phyloP scores from a whole-genome alignment of 2,113 vertebrate genomes.

The Apodemus sylvaticus region DNA sequence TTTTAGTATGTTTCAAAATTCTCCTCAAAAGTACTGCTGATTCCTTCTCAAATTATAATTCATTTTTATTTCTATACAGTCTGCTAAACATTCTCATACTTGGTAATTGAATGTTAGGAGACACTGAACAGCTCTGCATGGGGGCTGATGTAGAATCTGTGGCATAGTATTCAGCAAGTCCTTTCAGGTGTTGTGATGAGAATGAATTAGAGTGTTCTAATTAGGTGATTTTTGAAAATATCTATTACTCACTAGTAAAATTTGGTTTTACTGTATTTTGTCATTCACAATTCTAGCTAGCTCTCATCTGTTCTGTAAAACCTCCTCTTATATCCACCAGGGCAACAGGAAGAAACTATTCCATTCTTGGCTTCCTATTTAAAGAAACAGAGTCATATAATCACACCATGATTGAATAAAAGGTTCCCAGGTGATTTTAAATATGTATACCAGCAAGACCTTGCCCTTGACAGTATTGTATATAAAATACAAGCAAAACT shows the following conservation, averaged over 20 bases:
- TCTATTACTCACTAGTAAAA: background rate
- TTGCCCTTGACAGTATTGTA: background rate
- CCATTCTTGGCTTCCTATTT: constrained; percentile 37
- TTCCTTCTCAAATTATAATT: background rate
- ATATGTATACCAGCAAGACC: background rate
- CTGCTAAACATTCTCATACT: background rate
- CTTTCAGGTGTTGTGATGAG: background rate
- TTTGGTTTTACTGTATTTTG: background rate
- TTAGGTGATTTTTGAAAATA: constrained; percentile 5
- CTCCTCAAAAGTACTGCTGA: background rate
- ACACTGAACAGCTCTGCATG: background rate
- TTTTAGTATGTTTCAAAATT: constrained; percentile 45
- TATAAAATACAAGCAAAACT: background rate
- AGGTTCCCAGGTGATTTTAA: background rate
- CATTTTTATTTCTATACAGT: background rate
- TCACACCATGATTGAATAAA: constrained; percentile 1
- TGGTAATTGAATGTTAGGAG: background rate
- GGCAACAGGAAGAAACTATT: constrained; percentile 17
- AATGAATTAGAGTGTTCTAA: background rate
- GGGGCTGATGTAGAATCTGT: background rate
- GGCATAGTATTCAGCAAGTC: background rate
- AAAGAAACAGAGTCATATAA: constrained; percentile 28
- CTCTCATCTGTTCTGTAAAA: background rate
- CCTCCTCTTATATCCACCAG: background rate
- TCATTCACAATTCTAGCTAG: constrained; percentile 51